These are phyloP conservation scores for Magallana angulata DNA, from an alignment of 1,140 invertebrate species.

Conservation along the genomic window DNA sequence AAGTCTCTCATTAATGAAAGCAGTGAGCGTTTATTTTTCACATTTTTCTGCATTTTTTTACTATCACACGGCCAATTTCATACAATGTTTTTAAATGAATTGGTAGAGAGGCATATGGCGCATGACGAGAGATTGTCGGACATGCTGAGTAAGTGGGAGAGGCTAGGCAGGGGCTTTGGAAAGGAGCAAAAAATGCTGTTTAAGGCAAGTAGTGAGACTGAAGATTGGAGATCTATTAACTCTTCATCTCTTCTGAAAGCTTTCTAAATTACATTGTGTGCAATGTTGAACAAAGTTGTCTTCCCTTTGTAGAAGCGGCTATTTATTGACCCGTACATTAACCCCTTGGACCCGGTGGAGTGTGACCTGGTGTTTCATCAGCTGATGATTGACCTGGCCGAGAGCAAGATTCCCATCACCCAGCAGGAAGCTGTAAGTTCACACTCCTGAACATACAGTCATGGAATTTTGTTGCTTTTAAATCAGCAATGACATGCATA, in stretches of 20 bases:
- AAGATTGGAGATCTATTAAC: too few relatives aligned
- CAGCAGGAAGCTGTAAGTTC: slow-evolving; percentile 93
- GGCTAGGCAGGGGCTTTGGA: slow-evolving; percentile 81
- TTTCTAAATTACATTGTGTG: neutral
- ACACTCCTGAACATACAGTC: neutral
- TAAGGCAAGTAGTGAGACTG: slow-evolving; percentile 71
- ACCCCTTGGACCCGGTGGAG: slow-evolving; percentile 92
- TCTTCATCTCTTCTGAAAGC: too few relatives aligned
- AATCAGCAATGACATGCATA: too few relatives aligned
- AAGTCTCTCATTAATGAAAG: too few relatives aligned
- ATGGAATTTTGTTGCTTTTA: too few relatives aligned
- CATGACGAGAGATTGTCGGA: slow-evolving; percentile 94
- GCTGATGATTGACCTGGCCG: slow-evolving; percentile 92
- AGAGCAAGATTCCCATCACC: slow-evolving; percentile 93
- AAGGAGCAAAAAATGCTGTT: slow-evolving; percentile 80
- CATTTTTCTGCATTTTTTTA: neutral
- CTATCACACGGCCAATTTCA: neutral
- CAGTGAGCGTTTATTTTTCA: neutral
- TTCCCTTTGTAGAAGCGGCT: slow-evolving; percentile 88
- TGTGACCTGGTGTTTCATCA: slow-evolving; percentile 98
- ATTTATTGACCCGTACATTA: slow-evolving; percentile 92
- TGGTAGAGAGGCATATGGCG: slow-evolving; percentile 88
- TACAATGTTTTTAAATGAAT: neutral
- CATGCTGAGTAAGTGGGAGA: slow-evolving; percentile 97
- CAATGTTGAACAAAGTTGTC: neutral